These are phyloP conservation scores for Danio aesculapii DNA, from an alignment of 2,797 vertebrate genomes.

Conservation along the genomic window DNA sequence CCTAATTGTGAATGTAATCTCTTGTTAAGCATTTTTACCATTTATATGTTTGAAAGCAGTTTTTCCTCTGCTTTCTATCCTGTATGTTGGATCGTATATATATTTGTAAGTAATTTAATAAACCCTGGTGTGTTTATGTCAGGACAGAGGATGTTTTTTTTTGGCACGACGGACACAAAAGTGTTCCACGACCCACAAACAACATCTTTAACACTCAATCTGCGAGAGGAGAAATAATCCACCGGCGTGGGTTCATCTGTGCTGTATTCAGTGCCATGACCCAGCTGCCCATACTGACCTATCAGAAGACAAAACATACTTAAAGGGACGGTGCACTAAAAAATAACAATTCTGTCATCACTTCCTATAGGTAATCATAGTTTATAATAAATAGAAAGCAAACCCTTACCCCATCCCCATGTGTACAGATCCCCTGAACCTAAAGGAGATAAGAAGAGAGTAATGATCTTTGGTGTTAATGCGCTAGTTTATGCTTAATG, in stretches of 20 bases:
- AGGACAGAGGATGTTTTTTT: constrained; percentile 56
- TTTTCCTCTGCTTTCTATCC: constrained; percentile 36
- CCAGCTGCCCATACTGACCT: constrained; percentile 96
- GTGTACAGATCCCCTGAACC: constrained; percentile 89
- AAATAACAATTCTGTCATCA: too few species aligned
- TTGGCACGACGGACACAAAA: constrained; percentile 73
- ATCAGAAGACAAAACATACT: background rate
- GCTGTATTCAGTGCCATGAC: constrained; percentile 77
- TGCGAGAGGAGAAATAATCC: constrained; percentile 75
- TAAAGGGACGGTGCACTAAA: background rate
- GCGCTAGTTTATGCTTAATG: background rate
- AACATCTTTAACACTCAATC: constrained; percentile 80
- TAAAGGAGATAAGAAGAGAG: constrained; percentile 66
- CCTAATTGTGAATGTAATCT: constrained; percentile 28
- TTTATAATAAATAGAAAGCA: background rate
- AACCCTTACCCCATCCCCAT: constrained; percentile 96
- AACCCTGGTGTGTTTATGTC: constrained; percentile 6
- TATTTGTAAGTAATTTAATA: constrained; percentile 59
- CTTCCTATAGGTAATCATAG: too few species aligned
- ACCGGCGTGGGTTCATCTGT: constrained; percentile 83
- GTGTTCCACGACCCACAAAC: constrained; percentile 93
- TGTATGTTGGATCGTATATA: constrained; percentile 20
- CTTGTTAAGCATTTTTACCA: constrained; percentile 24
- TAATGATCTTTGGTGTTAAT: background rate
- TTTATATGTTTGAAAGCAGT: constrained; percentile 43